Base-by-base conservation (phyloP, 2,113 vertebrate species). In the Bufo bufo region DNA sequence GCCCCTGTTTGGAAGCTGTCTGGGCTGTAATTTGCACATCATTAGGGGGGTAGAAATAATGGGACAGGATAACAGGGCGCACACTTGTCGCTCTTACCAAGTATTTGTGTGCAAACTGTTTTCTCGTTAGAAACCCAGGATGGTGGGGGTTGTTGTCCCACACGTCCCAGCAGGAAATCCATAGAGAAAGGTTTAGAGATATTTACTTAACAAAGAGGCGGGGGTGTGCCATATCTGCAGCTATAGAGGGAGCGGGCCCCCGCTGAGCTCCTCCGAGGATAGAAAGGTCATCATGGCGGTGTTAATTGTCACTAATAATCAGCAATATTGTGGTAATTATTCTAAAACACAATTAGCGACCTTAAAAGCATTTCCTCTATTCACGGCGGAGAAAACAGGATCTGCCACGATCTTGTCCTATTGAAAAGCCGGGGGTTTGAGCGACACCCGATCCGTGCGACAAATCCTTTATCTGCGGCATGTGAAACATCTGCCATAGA, bases 241-340 rank as follows among this genome's bases (percentile, higher is more conserved):
- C 65, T 71, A 49, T 87, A 61, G 65, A 61, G 50, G 59, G 19
- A 77, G 66, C 6, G 80, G 11, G 16, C 69, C 49, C 87, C 80
- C 16, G 87, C 86, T 87, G 86, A 43, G 66, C 13, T 45, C 80
- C 20, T 8, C 61, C 9, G 8, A n/a, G 19, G 74, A 87, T 82
- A 66, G 65, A 72, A 58, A n/a, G 80, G 78, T 87, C 56, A 77
- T 65, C 52, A 88, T 88, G 72, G 74, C 43, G 58, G 71, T 77
- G 87, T 83, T 88, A 88, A 88, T 88, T 88, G 87, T 88, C 65
- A 63, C 75, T 88, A 88, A 88, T 88, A 83, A 82, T 83, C 87
- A 65, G 56, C 54, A 77, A 83, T 88, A 88, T 88, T 83, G 87
- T 83, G 71, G n/a, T 84, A 83, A 88, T 88, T 88, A 88, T 84